Evolutionary conservation across 2,113 vertebrate species (phyloP).

Genomic region (Thamnophis sirtalis): DNA sequence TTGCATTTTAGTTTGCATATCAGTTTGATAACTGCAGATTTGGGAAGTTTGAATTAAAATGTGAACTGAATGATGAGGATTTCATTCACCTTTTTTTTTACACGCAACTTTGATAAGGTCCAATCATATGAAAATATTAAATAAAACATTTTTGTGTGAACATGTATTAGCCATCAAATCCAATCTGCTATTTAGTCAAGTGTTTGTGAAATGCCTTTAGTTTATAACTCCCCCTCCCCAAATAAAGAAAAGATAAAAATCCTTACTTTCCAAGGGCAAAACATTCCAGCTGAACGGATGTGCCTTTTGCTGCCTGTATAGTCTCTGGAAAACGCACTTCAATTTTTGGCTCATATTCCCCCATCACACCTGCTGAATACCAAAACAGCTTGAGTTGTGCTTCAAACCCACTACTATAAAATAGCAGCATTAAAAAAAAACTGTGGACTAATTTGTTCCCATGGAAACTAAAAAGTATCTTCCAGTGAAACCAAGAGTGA

Average conservation of each 20-base stretch:
- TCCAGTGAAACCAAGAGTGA: neutral
- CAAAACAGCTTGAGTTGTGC: slow-evolving; percentile 65
- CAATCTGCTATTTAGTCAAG: neutral
- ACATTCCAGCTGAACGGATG: slow-evolving; percentile 84
- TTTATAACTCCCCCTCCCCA: neutral
- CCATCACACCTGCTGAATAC: slow-evolving; percentile 82
- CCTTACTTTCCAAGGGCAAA: slow-evolving; percentile 94
- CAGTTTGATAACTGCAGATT: neutral
- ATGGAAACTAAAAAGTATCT: fast-evolving
- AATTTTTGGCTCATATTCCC: slow-evolving; percentile 90
- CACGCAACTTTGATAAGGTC: neutral
- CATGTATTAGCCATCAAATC: neutral
- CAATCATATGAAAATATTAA: neutral
- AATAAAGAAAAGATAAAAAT: slow-evolving; percentile 22
- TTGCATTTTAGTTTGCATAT: neutral
- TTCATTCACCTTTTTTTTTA: neutral
- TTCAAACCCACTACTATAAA: slow-evolving; percentile 20
- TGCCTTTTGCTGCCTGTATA: slow-evolving; percentile 75
- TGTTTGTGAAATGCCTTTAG: neutral
- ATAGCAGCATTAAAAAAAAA: neutral
- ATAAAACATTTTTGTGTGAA: neutral
- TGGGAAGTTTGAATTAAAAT: neutral
- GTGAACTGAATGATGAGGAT: neutral
- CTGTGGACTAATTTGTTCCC: neutral
- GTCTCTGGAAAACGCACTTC: slow-evolving; percentile 83